These are phyloP conservation scores for Acanthurus tractus DNA, from an alignment of 2,797 vertebrate genomes.

Conservation along the genomic window DNA sequence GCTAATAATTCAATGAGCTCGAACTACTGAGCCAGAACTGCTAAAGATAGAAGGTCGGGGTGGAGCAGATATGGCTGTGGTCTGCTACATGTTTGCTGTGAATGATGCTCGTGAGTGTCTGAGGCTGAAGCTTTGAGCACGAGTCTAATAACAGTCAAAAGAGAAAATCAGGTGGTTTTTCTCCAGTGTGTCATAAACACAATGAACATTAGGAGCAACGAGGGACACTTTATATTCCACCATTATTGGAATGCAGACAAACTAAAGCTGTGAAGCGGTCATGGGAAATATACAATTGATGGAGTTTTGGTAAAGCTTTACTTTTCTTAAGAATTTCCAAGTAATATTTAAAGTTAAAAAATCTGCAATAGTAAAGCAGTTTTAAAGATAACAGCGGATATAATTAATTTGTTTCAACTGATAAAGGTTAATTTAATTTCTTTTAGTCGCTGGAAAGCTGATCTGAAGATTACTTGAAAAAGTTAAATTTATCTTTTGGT, in stretches of 20 bases:
- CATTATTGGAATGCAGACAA: neutral
- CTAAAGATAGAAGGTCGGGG: slow-evolving; percentile 27
- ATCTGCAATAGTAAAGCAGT: too few species aligned
- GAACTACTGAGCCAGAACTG: slow-evolving; percentile 57
- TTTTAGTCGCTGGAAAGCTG: neutral
- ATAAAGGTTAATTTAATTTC: too few species aligned
- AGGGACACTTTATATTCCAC: slow-evolving; percentile 31
- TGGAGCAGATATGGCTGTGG: slow-evolving; percentile 6
- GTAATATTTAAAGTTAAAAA: too few species aligned
- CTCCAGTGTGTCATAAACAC: slow-evolving; percentile 14
- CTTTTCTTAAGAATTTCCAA: too few species aligned
- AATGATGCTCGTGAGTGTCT: slow-evolving; percentile 20
- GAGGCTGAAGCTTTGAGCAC: slow-evolving; percentile 21
- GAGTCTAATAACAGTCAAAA: neutral
- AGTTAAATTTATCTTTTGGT: too few species aligned
- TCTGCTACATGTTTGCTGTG: slow-evolving; percentile 21
- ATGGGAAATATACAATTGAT: neutral
- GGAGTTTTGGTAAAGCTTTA: neutral
- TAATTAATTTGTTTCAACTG: too few species aligned
- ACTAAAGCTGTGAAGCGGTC: neutral
- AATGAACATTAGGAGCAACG: slow-evolving; percentile 51
- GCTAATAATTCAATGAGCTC: slow-evolving; percentile 82
- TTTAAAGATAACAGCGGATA: too few species aligned
- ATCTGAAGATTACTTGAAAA: neutral
- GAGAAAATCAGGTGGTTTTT: slow-evolving; percentile 32